These are phyloP conservation scores for Sebastes jordani DNA, from an alignment of 2,797 vertebrate species.

Conservation along the genomic window DNA sequence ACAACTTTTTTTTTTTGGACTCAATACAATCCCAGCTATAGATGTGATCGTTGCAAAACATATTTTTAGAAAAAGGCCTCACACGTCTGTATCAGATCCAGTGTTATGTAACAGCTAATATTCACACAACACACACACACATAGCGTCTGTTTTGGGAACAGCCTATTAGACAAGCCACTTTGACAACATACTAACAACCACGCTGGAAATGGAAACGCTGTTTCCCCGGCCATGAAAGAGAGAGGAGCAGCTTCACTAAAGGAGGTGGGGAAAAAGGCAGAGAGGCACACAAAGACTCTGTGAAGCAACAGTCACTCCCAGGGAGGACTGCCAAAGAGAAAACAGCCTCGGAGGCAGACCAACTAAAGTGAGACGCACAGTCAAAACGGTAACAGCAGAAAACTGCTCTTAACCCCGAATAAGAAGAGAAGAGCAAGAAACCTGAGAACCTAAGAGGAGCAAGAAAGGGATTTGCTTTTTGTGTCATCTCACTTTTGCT, in stretches of 20 bases:
- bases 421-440: background rate
- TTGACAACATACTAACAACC: slow-evolving; percentile 40
- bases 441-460: background rate
- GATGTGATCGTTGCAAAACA: background rate
- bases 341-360: slow-evolving; percentile 17
- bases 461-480: background rate
- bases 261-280: slow-evolving; percentile 51
- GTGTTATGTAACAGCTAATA: slow-evolving; percentile 36
- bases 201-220: slow-evolving; percentile 47
- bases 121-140: slow-evolving; percentile 7
- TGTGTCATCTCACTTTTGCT: background rate
- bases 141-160: background rate
- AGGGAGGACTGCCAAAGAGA: slow-evolving; percentile 38
- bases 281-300: slow-evolving; percentile 39
- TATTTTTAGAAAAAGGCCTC: background rate
- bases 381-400: background rate
- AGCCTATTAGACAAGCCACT: slow-evolving; percentile 15
- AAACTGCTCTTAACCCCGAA: background rate
- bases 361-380: background rate
- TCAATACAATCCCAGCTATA: background rate
- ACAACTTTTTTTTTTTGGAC: background rate
- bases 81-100: background rate
- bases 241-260: slow-evolving; percentile 24
- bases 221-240: slow-evolving; percentile 78
- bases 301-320: slow-evolving; percentile 50